These are phyloP conservation scores for Upupa epops DNA, from an alignment of 2,113 vertebrate species.

Conservation along the genomic window DNA sequence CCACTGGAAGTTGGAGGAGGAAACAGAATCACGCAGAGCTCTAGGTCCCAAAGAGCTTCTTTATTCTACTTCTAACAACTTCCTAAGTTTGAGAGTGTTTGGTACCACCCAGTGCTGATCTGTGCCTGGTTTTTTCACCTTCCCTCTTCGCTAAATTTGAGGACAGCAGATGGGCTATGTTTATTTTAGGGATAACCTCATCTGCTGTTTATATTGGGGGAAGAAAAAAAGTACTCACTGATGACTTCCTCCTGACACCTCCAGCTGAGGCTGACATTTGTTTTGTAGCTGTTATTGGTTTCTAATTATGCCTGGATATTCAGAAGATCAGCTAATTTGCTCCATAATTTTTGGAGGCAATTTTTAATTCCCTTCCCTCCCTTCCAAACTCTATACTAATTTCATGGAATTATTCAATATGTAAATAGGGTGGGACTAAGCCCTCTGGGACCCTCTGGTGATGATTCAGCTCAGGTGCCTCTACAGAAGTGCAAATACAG, in stretches of 20 bases:
- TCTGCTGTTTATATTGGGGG: conserved; percentile 36
- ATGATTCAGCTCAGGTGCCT: not conserved
- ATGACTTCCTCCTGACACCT: conserved; percentile 45
- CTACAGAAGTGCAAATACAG: not conserved
- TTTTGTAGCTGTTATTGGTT: conserved; percentile 45
- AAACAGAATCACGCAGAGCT: not conserved
- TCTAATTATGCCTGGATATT: conserved; percentile 55
- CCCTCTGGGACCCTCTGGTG: not conserved
- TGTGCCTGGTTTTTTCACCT: not conserved
- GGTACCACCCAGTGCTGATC: not conserved
- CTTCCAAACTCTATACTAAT: not conserved
- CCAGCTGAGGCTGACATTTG: conserved; percentile 60
- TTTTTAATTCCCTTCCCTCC: conserved; percentile 55
- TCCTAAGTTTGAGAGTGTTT: not conserved
- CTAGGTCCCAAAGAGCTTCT: not conserved
- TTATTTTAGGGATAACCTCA: conserved; percentile 59
- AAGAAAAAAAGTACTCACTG: conserved; percentile 13
- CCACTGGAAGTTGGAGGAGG: not conserved
- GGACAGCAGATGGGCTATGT: conserved; percentile 46
- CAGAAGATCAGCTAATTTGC: conserved; percentile 51
- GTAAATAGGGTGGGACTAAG: not conserved
- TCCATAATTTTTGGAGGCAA: conserved; percentile 43
- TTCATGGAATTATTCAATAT: conserved; percentile 12
- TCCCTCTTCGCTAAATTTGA: not conserved
- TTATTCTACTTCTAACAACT: not conserved